phyloP scores from a whole-genome alignment of 2,888 invertebrate species.

The Ceramica pisi region DNA sequence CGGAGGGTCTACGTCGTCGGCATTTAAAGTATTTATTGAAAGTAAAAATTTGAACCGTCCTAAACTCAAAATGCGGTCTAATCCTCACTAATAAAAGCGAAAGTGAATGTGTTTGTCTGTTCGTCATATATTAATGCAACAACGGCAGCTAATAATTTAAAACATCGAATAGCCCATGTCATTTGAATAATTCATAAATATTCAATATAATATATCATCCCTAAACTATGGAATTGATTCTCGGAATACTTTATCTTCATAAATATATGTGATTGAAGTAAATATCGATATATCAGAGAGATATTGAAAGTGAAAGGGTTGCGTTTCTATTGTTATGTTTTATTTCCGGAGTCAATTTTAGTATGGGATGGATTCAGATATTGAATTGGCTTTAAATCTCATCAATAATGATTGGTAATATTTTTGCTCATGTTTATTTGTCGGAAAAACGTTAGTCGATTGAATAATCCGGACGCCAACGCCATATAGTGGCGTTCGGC shows the following conservation, averaged over 20 bases:
- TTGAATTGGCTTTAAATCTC: slow-evolving; percentile 39
- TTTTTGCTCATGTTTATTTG: background rate
- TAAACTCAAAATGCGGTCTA: background rate
- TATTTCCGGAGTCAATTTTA: slow-evolving; percentile 57
- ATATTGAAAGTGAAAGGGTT: slow-evolving; percentile 42
- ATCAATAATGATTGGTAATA: slow-evolving; percentile 16
- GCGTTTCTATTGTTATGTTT: slow-evolving; percentile 51
- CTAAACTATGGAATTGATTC: slow-evolving; percentile 6
- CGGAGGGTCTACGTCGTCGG: slow-evolving; percentile 40
- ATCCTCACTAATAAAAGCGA: no score
- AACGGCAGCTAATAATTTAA: no score
- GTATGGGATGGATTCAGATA: slow-evolving; percentile 42
- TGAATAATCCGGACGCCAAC: no score
- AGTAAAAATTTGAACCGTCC: background rate
- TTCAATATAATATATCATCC: background rate
- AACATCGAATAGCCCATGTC: background rate
- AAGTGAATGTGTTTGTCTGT: no score
- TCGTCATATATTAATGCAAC: no score
- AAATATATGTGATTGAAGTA: slow-evolving; percentile 32
- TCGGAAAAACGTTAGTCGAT: no score
- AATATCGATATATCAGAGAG: slow-evolving; percentile 39
- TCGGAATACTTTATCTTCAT: slow-evolving; percentile 29
- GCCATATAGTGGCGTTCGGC: no score
- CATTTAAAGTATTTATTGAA: slow-evolving; percentile 26
- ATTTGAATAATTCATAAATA: slow-evolving; percentile 13